Percentiles rank a stretch among this genome's conserved stretches.
phyloP scores from a whole-genome alignment of 2,888 invertebrate genomes.

The Pediacus dermestoides region DNA sequence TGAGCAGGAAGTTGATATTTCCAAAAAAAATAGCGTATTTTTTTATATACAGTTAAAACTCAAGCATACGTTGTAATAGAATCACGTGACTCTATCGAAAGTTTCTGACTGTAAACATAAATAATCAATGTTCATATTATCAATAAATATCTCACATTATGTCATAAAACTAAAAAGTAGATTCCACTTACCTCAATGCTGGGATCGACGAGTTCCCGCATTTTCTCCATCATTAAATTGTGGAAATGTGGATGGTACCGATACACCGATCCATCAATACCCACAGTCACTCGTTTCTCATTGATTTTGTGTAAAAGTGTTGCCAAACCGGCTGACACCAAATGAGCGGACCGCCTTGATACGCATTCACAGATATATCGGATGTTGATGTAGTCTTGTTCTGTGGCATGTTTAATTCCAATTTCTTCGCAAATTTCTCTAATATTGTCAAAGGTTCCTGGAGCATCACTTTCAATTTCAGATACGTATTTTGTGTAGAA shows the following conservation, averaged over 20 bases:
- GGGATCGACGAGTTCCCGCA: constrained; percentile 28
- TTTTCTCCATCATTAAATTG: constrained; percentile 31
- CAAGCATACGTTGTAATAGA: no score
- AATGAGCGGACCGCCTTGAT: constrained; percentile 87
- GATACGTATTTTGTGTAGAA: constrained; percentile 98
- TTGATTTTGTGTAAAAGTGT: constrained; percentile 88
- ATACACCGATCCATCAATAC: constrained; percentile 96
- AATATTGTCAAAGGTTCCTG: constrained; percentile 78
- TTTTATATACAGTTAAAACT: no score
- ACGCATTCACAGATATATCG: constrained; percentile 91
- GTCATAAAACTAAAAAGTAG: no score
- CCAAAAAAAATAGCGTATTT: no score
- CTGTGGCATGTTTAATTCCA: constrained; percentile 71
- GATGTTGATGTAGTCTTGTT: constrained; percentile 89
- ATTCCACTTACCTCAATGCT: constrained; percentile 19
- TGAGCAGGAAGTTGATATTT: no score
- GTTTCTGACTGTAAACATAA: no score
- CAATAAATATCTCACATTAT: no score
- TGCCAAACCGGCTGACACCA: constrained; percentile 88
- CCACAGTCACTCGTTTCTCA: constrained; percentile 84
- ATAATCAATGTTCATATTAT: no score
- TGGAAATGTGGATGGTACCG: constrained; percentile 93
- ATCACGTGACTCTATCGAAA: no score
- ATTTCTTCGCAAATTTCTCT: constrained; percentile 76
- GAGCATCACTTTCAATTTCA: constrained; percentile 89